These are phyloP conservation scores for Rousettus madagascariensis DNA, from an alignment of 2,797 vertebrate genomes.

Conservation along the genomic window DNA sequence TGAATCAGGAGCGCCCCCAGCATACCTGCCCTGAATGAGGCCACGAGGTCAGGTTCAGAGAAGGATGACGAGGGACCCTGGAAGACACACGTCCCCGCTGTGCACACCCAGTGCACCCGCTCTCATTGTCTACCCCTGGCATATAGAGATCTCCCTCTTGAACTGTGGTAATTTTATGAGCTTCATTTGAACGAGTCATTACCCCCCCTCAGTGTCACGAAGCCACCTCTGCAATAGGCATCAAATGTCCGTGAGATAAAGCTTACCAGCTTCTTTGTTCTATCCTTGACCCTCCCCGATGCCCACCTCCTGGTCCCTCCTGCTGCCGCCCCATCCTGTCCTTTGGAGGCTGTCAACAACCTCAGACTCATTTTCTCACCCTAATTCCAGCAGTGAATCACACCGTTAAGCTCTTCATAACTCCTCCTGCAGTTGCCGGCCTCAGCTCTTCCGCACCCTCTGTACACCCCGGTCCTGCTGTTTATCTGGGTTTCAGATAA, in stretches of 20 bases:
- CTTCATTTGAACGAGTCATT: neutral
- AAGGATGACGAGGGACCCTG: too few relatives aligned
- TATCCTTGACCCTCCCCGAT: neutral
- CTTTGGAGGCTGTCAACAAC: neutral
- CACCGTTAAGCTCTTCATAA: neutral
- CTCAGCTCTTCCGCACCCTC: neutral
- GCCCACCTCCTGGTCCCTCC: neutral
- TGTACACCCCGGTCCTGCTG: neutral
- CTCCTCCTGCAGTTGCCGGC: neutral
- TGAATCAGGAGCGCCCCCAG: neutral
- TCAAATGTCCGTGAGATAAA: neutral
- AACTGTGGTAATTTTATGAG: neutral
- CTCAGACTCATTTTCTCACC: neutral
- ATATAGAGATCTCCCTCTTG: neutral
- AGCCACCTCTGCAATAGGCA: neutral
- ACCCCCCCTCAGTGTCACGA: neutral
- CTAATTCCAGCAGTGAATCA: neutral
- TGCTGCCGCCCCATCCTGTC: neutral
- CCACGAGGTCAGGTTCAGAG: neutral
- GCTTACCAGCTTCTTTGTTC: neutral
- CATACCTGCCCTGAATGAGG: neutral
- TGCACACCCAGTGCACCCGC: too few relatives aligned
- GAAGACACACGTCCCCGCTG: rapidly evolving
- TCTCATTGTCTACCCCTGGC: neutral
- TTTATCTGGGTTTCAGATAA: constrained; percentile 56